Evolutionary conservation across 2,113 vertebrate genomes (phyloP).

Genomic region (Centropus unirufus): DNA sequence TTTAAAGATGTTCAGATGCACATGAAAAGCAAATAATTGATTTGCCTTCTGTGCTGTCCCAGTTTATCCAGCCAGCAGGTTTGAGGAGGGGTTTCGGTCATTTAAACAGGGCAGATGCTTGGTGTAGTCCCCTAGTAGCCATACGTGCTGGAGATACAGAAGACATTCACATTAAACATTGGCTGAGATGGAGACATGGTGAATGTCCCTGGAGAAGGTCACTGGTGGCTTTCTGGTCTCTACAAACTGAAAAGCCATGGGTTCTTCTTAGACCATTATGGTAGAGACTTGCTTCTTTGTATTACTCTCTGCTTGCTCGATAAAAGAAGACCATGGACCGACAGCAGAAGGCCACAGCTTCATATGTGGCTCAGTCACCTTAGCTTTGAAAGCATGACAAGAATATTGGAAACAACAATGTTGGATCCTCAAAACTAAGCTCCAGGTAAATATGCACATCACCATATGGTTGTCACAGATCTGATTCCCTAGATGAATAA

Average conservation of each 20-base stretch:
- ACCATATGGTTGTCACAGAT: not conserved
- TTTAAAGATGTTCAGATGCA: not conserved
- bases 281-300: not conserved
- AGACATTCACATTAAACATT: not conserved
- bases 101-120: not conserved
- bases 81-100: not conserved
- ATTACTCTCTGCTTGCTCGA: not conserved
- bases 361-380: not conserved
- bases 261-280: not conserved
- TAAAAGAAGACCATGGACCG: not conserved
- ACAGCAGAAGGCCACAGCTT: not conserved
- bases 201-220: not conserved
- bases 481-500: not conserved
- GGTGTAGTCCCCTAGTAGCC: not conserved
- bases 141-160: not conserved
- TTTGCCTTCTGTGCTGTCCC: not conserved
- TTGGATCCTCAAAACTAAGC: not conserved
- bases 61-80: not conserved
- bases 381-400: not conserved
- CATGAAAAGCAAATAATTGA: not conserved
- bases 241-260: fast-evolving
- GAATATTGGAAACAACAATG: not conserved
- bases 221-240: not conserved
- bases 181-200: not conserved
- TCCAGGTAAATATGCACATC: not conserved